Conservation (phyloP, 2,888 invertebrate genomes). For the Megastigmus dorsalis region DNA sequence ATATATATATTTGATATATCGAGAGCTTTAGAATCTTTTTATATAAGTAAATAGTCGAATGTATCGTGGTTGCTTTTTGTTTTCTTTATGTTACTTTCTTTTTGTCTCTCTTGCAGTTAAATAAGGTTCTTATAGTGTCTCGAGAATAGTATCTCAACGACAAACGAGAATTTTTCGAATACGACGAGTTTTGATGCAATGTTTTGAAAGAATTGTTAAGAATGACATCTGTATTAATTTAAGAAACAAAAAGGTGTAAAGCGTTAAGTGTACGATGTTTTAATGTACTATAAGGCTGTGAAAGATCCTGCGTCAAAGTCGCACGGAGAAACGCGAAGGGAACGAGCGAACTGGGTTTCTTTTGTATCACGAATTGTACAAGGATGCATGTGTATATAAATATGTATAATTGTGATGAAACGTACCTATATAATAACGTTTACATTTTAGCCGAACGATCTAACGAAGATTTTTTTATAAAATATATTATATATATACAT, state of each 20-base stretch:
- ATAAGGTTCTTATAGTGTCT: background rate
- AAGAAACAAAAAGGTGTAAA: background rate
- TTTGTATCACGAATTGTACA: conserved; percentile 12
- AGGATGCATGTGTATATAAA: conserved; percentile 35
- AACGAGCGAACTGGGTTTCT: conserved; percentile 9
- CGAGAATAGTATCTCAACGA: no score
- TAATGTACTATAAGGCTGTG: conserved; percentile 53
- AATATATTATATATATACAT: conserved; percentile 15
- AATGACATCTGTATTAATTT: background rate
- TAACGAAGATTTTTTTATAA: conserved; percentile 46
- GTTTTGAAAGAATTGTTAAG: background rate
- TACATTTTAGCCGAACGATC: conserved; percentile 29
- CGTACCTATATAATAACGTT: conserved; percentile 20
- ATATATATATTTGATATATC: no score
- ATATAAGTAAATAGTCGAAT: conserved; percentile 1
- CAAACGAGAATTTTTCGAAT: background rate
- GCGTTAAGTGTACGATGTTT: conserved; percentile 11
- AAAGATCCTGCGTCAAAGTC: conserved; percentile 22
- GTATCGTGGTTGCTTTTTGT: background rate
- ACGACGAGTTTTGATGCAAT: background rate
- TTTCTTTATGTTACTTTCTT: conserved; percentile 1
- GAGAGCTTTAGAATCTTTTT: conserved; percentile 28
- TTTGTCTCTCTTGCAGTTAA: conserved; percentile 1
- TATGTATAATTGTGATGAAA: conserved; percentile 42
- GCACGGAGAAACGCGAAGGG: conserved; percentile 7